Conservation (phyloP, 2,888 invertebrate genomes). For the Macaria liturata region DNA sequence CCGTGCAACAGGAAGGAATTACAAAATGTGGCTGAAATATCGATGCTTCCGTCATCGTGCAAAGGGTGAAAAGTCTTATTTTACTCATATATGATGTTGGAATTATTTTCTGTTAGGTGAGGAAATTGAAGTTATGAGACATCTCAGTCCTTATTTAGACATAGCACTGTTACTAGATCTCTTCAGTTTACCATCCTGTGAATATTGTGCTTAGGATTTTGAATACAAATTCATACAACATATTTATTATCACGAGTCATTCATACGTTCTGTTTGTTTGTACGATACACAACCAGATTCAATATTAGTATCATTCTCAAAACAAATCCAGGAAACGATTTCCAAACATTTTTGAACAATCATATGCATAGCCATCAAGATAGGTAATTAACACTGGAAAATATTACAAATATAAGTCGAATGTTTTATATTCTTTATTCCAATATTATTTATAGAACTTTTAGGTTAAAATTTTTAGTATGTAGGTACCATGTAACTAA, state of each 20-base stretch:
- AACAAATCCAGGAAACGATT: neutral
- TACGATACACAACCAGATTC: neutral
- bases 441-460: too few relatives aligned
- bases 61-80: neutral
- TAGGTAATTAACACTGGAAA: neutral
- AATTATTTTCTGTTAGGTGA: too few relatives aligned
- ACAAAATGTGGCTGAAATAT: constrained; percentile 7
- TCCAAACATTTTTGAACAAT: neutral
- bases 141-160: too few relatives aligned
- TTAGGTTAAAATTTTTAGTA: too few relatives aligned
- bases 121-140: too few relatives aligned
- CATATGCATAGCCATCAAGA: neutral
- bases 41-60: constrained; percentile 3
- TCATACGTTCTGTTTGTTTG: too few relatives aligned
- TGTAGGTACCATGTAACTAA: too few relatives aligned
- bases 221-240: too few relatives aligned
- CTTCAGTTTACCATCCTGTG: too few relatives aligned
- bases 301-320: neutral
- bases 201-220: too few relatives aligned
- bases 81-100: neutral
- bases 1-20: constrained; percentile 13
- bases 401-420: neutral
- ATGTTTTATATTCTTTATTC: neutral
- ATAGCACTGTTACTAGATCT: too few relatives aligned
- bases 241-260: too few relatives aligned